A percentile compares a stretch with the other conserved stretches of the same genome.
phyloP scores from a whole-genome alignment of 2,797 vertebrate genomes.

The Coccyzus lansbergi region DNA sequence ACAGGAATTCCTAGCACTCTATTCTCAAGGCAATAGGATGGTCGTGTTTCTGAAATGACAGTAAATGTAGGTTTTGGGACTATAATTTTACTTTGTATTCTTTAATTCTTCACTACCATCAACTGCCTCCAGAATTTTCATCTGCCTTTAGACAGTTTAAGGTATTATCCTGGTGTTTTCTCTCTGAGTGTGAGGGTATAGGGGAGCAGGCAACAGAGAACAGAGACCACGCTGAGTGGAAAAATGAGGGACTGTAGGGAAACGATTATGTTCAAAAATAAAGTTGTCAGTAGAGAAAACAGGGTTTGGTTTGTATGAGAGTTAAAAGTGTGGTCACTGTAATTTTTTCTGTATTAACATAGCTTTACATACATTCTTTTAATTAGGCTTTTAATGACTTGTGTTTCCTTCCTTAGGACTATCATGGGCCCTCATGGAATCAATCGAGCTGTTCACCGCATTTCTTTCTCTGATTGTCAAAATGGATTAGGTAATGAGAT shows the following conservation, averaged over 20 bases:
- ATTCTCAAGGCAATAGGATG: not conserved
- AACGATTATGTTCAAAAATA: not conserved
- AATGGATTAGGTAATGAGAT: conserved; percentile 83
- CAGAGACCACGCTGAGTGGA: not conserved
- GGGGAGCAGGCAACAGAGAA: not conserved
- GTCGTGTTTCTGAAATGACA: not conserved
- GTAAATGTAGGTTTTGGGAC: not conserved
- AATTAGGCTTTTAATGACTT: not conserved
- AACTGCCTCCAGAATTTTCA: not conserved
- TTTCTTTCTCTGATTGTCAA: conserved; percentile 85
- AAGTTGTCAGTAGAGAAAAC: not conserved
- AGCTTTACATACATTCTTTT: not conserved
- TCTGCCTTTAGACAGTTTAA: not conserved
- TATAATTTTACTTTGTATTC: not conserved
- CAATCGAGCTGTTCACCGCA: conserved; percentile 82
- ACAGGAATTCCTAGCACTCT: not conserved
- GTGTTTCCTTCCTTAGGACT: conserved; percentile 75
- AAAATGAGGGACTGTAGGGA: not conserved
- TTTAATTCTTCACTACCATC: not conserved
- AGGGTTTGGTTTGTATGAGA: not conserved
- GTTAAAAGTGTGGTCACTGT: not conserved
- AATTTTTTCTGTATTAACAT: not conserved
- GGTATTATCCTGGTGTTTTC: not conserved
- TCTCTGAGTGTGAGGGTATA: not conserved
- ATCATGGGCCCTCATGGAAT: conserved; percentile 89